A percentile compares a stretch with the other conserved stretches of the same genome.
These are phyloP conservation scores for Chaitophorus viminalis DNA, from an alignment of 2,888 invertebrate species.

Conservation along the genomic window DNA sequence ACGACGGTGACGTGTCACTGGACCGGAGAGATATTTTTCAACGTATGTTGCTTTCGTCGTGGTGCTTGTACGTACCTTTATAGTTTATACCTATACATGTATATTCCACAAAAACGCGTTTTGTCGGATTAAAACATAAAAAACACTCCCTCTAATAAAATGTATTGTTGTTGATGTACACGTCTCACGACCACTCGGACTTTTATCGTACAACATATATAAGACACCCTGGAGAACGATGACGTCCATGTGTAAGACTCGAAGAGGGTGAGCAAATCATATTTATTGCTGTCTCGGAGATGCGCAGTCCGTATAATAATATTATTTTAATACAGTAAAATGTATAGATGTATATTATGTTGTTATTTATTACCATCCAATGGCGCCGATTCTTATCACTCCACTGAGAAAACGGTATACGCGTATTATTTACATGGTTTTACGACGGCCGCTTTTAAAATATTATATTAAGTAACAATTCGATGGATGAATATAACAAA, in stretches of 20 bases:
- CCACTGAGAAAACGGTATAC: neutral
- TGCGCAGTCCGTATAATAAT: neutral
- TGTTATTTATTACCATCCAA: neutral
- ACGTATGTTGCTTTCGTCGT: neutral
- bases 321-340: neutral
- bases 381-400: conserved; percentile 6
- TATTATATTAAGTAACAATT: neutral
- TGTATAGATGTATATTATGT: neutral
- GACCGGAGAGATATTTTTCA: conserved; percentile 35
- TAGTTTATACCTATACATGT: neutral
- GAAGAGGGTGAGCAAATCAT: conserved; percentile 10
- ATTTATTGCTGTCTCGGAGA: conserved; percentile 26
- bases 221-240: conserved; percentile 23
- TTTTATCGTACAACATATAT: neutral
- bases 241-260: conserved; percentile 4
- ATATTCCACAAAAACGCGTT: neutral
- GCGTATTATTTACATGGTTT: neutral
- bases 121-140: conserved; percentile 32
- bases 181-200: neutral
- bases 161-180: neutral
- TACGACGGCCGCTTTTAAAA: conserved; percentile 1
- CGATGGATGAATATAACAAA: neutral
- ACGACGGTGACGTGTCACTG: conserved; percentile 27
- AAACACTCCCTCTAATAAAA: neutral
- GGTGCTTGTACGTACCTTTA: neutral